These are phyloP conservation scores for Colistium nudipinnis DNA, from an alignment of 2,113 vertebrate genomes.

Conservation along the genomic window DNA sequence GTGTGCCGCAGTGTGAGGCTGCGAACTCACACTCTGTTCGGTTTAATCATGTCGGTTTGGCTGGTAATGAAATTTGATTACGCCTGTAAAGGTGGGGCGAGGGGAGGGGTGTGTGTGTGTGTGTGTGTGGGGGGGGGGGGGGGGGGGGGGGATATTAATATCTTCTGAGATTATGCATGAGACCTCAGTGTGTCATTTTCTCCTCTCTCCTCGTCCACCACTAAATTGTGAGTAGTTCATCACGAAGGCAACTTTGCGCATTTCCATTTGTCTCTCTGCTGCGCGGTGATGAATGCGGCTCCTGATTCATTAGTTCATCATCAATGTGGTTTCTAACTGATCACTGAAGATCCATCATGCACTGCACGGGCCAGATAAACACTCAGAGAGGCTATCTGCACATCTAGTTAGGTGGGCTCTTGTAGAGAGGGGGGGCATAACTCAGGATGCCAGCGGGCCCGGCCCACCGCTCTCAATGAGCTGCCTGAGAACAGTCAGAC, in stretches of 20 bases:
- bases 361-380: constrained; percentile 63
- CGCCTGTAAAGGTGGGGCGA: constrained; percentile 89
- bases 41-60: constrained; percentile 98
- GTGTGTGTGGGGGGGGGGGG: constrained; percentile 47
- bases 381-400: constrained; percentile 57
- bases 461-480: constrained; percentile 68
- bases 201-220: constrained; percentile 92
- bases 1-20: constrained; percentile 66
- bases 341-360: constrained; percentile 87
- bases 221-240: constrained; percentile 99
- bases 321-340: constrained; percentile 97
- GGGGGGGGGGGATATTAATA: constrained; percentile 93
- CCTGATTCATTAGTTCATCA: constrained; percentile 99
- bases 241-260: constrained; percentile 96
- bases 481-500: constrained; percentile 68
- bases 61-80: constrained; percentile 99
- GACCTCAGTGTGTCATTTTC: constrained; percentile 95
- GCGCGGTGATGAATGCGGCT: constrained; percentile 92
- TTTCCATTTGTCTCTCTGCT: constrained; percentile 96
- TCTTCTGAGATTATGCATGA: constrained; percentile 99
- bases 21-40: constrained; percentile 90
- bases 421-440: constrained; percentile 60
- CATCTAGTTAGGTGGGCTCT: constrained; percentile 60
- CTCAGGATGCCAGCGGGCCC: constrained; percentile 66
- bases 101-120: constrained; percentile 14